Base-by-base conservation (phyloP, 2,888 invertebrate genomes). In the Bimastos eiseni region DNA sequence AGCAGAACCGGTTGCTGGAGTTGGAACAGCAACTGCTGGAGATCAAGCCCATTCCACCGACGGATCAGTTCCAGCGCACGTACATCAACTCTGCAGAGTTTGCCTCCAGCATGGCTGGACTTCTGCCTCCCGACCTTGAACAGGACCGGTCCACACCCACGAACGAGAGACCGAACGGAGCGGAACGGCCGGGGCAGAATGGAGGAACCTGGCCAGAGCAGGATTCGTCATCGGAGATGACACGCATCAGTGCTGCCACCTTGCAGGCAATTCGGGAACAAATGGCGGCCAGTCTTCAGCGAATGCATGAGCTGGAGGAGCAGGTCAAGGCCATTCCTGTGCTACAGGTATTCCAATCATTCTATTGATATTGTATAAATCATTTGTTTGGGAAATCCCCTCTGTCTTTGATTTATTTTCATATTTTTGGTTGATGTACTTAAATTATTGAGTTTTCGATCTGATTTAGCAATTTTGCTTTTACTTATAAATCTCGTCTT, bases 301-400 rank as follows among this genome's bases (percentile, higher is more conserved):
- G 97, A 91, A 97, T 97, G 96, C 94, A 96, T 93, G 97, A 97
- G 94, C 95, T 97, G 92, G 97, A 98, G 95, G 97, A 97, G 93
- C 97, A 97, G 96, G 97, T 97, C 83, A 97, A 97, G 95, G 95
- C 96, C 91, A 97, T 97, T 94, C 97, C 97, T 55, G 96, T 96
- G 93, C 92, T 95, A 84, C 94, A 95, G 93, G 89, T 89, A 89
- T 38, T 34, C 24, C 4, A 8, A 8, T 36, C 37, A 17, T 34
- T 70, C n/a, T n/a, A 8, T 70, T 70, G 6, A 70, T n/a, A n/a
- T n/a, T 70, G n/a, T 70, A 70, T 6, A n/a, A 49, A 24, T 49
- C 21, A 49, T 49, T 49, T 24, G 3, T 5, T 49, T 49, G 49
- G 49, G 49, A 49, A 49, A 49, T 49, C 24, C 49, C 24, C 49